phyloP scores from a whole-genome alignment of 2,113 vertebrate genomes.

The Callaeas wilsoni region DNA sequence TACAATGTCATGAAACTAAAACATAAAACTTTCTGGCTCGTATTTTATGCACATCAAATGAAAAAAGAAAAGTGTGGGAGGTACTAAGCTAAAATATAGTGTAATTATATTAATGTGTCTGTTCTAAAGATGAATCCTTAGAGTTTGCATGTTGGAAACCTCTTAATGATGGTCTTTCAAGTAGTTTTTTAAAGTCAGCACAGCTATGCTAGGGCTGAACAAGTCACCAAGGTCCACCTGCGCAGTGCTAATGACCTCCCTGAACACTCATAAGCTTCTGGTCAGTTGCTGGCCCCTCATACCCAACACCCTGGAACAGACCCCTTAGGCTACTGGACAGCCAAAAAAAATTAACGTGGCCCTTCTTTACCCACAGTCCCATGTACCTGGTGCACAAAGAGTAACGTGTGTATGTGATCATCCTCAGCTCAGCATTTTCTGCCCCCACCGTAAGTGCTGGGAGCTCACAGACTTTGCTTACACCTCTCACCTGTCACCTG shows the following conservation, averaged over 20 bases:
- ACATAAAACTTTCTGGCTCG: background rate
- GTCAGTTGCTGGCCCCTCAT: background rate
- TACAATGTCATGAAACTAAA: background rate
- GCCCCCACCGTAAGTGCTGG: background rate
- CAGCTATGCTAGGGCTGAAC: background rate
- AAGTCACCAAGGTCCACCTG: background rate
- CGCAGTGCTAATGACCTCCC: background rate
- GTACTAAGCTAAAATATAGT: background rate
- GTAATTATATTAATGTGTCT: background rate
- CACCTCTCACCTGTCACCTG: rapidly evolving
- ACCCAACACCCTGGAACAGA: background rate
- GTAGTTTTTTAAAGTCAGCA: background rate
- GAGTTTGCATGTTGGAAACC: background rate
- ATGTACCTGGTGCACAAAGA: background rate
- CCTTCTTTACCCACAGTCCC: background rate
- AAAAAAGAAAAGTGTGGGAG: background rate
- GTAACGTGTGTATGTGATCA: background rate
- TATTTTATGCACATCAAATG: background rate
- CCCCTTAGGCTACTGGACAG: background rate
- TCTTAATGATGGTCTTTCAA: background rate
- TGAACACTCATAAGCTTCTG: background rate
- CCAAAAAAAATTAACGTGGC: rapidly evolving
- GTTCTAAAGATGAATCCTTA: constrained; percentile 5
- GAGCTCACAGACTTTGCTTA: background rate
- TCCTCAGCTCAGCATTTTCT: background rate